These are phyloP conservation scores for Lasioglossum albipes DNA, from an alignment of 1,140 invertebrate species.

Conservation along the genomic window DNA sequence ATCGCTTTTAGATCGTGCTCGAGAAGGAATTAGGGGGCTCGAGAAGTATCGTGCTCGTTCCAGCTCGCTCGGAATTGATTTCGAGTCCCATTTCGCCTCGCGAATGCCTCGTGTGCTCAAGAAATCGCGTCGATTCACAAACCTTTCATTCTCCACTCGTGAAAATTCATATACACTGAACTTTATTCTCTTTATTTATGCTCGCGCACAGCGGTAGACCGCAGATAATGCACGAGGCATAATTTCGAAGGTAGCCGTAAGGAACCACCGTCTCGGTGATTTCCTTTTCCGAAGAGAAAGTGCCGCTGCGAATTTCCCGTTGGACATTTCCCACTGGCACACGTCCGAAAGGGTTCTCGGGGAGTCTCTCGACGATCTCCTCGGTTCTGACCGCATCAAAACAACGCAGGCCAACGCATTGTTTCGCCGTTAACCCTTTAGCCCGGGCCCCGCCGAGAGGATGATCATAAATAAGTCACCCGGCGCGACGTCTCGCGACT, in stretches of 20 bases:
- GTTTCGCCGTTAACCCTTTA: conserved; percentile 63
- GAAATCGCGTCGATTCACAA: too few species aligned
- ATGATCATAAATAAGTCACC: conserved; percentile 64
- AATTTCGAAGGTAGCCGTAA: too few species aligned
- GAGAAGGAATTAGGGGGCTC: not conserved
- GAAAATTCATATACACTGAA: too few species aligned
- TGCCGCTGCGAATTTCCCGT: not conserved
- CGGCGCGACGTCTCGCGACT: conserved; percentile 25
- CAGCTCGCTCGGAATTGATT: not conserved
- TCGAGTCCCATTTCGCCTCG: not conserved
- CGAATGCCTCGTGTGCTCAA: too few species aligned
- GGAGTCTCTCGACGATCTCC: conserved; percentile 13
- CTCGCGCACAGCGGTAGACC: too few species aligned
- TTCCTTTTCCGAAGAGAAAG: conserved; percentile 15
- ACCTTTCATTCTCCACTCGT: too few species aligned
- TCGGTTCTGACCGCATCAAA: conserved; percentile 48
- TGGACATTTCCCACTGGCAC: not conserved
- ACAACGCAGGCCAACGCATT: conserved; percentile 48
- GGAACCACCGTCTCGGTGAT: not conserved
- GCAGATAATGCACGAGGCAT: too few species aligned
- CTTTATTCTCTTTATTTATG: too few species aligned
- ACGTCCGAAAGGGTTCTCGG: not conserved
- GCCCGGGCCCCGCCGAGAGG: conserved; percentile 9
- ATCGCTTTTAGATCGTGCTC: not conserved
- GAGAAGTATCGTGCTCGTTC: not conserved